Percentiles rank a stretch among this genome's conserved stretches.
Conservation (phyloP, 2,797 vertebrate genomes). For the Momotus momota region DNA sequence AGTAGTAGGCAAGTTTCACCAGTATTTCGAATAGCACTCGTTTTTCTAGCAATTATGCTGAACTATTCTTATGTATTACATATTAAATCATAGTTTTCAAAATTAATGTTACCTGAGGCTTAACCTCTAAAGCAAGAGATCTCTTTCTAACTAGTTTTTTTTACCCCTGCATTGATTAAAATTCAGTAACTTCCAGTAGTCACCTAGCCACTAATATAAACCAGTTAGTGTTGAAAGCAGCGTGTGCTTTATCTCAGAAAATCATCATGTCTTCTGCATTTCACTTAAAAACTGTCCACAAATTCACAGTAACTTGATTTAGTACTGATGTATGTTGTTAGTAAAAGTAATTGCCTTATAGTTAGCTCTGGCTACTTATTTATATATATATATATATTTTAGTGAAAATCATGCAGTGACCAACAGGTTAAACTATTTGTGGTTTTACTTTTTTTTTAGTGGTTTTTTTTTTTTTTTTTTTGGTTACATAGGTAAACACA, state of each 20-base stretch:
- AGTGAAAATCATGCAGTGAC: background rate
- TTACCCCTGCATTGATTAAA: background rate
- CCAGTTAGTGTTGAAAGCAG: background rate
- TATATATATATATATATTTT: background rate
- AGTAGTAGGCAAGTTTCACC: background rate
- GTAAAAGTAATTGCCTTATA: background rate
- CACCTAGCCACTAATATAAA: background rate
- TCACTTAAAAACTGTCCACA: background rate
- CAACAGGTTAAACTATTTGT: background rate
- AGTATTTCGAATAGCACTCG: accelerated
- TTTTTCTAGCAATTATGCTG: background rate
- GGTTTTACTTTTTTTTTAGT: background rate
- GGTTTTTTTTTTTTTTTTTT: background rate
- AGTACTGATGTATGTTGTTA: background rate
- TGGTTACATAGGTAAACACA: background rate
- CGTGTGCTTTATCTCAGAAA: background rate
- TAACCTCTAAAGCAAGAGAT: background rate
- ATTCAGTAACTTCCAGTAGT: background rate
- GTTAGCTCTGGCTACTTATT: background rate
- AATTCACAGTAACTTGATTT: background rate
- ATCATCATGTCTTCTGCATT: background rate
- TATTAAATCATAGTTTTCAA: background rate
- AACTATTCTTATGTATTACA: background rate
- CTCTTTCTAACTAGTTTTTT: background rate
- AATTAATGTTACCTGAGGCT: background rate